A percentile compares a stretch with the other conserved stretches of the same genome.
Conservation (phyloP, 2,888 invertebrate species). For the Plagodis dolabraria region DNA sequence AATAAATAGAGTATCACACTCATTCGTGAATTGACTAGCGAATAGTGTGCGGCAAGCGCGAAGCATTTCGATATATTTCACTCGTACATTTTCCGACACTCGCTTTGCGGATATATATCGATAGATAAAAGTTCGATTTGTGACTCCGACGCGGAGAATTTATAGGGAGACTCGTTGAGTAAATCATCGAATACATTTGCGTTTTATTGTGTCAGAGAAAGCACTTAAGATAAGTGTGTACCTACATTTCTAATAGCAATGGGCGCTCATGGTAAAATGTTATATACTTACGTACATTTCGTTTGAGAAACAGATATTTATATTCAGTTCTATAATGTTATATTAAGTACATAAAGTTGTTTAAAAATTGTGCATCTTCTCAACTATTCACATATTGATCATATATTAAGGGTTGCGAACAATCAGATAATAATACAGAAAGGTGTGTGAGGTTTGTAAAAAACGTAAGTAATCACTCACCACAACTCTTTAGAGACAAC, state of each 20-base stretch:
- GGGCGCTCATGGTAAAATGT: too few species aligned
- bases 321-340: too few species aligned
- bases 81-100: constrained; percentile 13
- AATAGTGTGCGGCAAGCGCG: constrained; percentile 1
- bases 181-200: constrained; percentile 25
- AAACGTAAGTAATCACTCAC: constrained; percentile 36
- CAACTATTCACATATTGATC: too few species aligned
- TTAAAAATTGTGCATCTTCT: too few species aligned
- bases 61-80: constrained; percentile 6
- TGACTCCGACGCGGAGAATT: constrained; percentile 15
- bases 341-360: too few species aligned
- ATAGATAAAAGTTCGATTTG: constrained; percentile 26
- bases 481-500: constrained; percentile 49
- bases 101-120: constrained; percentile 17
- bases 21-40: constrained; percentile 1
- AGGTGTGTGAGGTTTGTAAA: too few species aligned
- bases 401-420: too few species aligned
- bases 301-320: too few species aligned
- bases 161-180: constrained; percentile 17
- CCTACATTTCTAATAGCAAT: too few species aligned
- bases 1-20: constrained; percentile 7
- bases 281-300: too few species aligned
- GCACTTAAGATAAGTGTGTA: constrained; percentile 12
- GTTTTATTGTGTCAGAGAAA: constrained; percentile 26
- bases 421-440: too few species aligned